A percentile compares a stretch with the other conserved stretches of the same genome.
Conservation (phyloP, 1,140 invertebrate species). For the Heterodera schachtii region DNA sequence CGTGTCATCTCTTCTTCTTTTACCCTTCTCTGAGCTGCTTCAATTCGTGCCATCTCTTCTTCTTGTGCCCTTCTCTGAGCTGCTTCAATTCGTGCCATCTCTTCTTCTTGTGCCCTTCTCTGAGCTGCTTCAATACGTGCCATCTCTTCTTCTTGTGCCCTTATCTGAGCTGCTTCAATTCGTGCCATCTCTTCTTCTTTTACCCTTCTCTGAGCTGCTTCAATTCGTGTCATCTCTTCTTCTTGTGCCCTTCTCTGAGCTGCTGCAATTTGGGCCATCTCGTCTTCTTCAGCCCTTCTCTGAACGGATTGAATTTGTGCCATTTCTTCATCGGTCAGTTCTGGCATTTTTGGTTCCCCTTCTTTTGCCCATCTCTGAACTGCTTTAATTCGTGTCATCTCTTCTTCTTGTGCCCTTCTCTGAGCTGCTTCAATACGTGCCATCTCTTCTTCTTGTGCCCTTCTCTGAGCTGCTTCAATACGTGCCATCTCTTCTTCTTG, state of each 20-base stretch:
- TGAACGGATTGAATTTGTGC: slow-evolving; percentile 45
- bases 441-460: slow-evolving; percentile 48
- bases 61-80: slow-evolving; percentile 40
- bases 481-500: slow-evolving; percentile 50
- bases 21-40: no score
- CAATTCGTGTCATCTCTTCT: background rate
- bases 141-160: slow-evolving; percentile 6
- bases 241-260: background rate
- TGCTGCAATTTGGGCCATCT: background rate
- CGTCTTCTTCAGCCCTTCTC: slow-evolving; percentile 41
- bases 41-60: no score
- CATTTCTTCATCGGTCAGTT: slow-evolving; percentile 51
- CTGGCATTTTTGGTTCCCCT: no score
- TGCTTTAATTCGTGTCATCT: background rate
- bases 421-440: slow-evolving; percentile 49
- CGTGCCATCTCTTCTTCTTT: slow-evolving; percentile 1
- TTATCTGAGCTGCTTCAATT: slow-evolving; percentile 1
- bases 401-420: slow-evolving; percentile 28
- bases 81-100: slow-evolving; percentile 34
- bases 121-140: no score
- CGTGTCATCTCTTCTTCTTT: no score
- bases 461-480: slow-evolving; percentile 43
- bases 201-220: background rate
- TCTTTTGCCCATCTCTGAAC: slow-evolving; percentile 16
- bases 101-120: background rate